Conservation (phyloP, 1,140 invertebrate genomes). For the Odontomachus brunneus region DNA sequence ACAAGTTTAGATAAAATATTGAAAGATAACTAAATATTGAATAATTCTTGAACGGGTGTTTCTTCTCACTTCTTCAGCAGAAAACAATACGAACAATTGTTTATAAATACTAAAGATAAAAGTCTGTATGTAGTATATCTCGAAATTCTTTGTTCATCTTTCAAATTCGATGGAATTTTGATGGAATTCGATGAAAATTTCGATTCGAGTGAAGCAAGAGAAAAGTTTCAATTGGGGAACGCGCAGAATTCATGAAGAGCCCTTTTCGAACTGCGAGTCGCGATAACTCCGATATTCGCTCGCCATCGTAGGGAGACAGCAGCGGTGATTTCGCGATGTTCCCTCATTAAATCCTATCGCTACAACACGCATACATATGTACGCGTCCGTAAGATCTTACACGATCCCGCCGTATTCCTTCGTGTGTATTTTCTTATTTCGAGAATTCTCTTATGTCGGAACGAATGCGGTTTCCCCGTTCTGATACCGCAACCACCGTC, state of each 20-base stretch:
- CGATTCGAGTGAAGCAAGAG: neutral
- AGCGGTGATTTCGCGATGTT: neutral
- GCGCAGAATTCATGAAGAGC: slow-evolving; percentile 12
- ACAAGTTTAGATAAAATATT: no score
- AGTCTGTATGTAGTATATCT: no score
- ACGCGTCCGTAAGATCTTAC: neutral
- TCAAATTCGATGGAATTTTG: no score
- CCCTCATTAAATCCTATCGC: slow-evolving; percentile 37
- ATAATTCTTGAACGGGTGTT: no score
- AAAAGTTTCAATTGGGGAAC: slow-evolving; percentile 32
- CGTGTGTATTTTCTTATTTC: slow-evolving; percentile 44
- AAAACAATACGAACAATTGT: no score
- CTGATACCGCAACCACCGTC: neutral
- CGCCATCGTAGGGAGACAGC: no score
- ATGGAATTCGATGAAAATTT: no score
- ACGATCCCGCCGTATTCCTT: neutral
- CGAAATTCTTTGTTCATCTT: no score
- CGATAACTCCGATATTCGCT: neutral
- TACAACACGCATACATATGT: slow-evolving; percentile 13
- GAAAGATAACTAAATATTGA: no score
- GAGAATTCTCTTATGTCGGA: neutral
- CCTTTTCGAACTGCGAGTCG: neutral
- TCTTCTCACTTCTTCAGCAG: no score
- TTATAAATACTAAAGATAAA: no score
- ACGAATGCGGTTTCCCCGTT: slow-evolving; percentile 13